These are phyloP conservation scores for Tribolium madens DNA, from an alignment of 1,140 invertebrate species.

Conservation along the genomic window DNA sequence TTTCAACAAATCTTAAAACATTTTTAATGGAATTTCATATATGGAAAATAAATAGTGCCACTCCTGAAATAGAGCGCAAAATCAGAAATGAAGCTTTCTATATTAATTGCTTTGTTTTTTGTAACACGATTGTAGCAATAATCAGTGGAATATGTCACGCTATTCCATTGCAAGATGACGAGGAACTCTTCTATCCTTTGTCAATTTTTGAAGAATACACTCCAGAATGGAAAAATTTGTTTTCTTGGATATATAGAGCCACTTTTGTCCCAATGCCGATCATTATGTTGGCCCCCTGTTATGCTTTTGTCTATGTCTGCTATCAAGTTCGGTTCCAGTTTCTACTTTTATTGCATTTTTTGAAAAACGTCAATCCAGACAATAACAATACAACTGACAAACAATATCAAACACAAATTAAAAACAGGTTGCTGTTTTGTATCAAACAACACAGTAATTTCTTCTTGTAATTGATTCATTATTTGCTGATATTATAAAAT, in stretches of 20 bases:
- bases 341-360: neutral
- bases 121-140: neutral
- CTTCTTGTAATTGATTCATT: neutral
- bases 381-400: neutral
- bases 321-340: neutral
- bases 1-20: neutral
- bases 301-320: neutral
- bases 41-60: neutral
- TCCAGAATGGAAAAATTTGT: neutral
- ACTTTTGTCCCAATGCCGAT: neutral
- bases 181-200: neutral
- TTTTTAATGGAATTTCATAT: neutral
- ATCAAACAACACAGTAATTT: neutral
- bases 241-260: neutral
- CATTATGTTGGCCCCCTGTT: neutral
- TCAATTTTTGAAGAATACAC: neutral
- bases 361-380: neutral
- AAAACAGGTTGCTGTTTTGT: neutral
- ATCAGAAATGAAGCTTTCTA: neutral
- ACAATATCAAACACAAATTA: neutral
- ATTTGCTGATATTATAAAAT: neutral
- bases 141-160: neutral
- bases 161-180: neutral
- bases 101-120: neutral
- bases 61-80: neutral